These are phyloP conservation scores for Nephotettix cincticeps DNA, from an alignment of 1,140 invertebrate species.

Conservation along the genomic window DNA sequence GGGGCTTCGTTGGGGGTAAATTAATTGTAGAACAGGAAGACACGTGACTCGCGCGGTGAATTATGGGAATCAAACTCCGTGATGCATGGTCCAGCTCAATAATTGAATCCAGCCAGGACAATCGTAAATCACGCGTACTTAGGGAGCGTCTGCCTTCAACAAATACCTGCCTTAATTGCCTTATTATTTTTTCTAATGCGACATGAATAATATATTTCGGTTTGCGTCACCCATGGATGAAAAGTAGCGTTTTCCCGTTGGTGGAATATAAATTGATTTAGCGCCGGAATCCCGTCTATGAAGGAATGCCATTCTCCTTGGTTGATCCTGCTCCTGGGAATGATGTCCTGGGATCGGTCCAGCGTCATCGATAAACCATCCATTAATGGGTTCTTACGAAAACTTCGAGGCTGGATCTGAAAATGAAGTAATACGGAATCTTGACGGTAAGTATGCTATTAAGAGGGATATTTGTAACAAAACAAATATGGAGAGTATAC, in stretches of 20 bases:
- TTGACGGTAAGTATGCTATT: no score
- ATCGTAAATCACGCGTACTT: constrained; percentile 6
- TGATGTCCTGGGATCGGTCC: no score
- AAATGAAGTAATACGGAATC: no score
- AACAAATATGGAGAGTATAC: no score
- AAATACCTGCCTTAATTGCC: constrained; percentile 14
- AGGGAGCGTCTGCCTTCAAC: neutral
- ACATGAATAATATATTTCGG: neutral
- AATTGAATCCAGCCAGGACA: neutral
- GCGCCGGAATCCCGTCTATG: no score
- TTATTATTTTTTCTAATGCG: constrained; percentile 13
- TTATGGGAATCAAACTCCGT: neutral
- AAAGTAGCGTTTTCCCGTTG: neutral
- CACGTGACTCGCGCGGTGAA: neutral
- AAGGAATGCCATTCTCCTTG: no score
- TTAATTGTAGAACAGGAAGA: neutral
- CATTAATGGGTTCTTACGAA: no score
- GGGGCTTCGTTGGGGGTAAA: neutral
- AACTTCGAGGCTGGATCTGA: no score
- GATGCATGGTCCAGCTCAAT: neutral
- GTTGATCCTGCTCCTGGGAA: no score
- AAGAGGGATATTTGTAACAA: no score
- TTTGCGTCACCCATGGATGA: neutral
- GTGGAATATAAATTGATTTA: neutral
- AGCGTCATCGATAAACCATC: no score